Base-by-base conservation (phyloP, 2,113 vertebrate species). In the Gasterosteus nipponicus region DNA sequence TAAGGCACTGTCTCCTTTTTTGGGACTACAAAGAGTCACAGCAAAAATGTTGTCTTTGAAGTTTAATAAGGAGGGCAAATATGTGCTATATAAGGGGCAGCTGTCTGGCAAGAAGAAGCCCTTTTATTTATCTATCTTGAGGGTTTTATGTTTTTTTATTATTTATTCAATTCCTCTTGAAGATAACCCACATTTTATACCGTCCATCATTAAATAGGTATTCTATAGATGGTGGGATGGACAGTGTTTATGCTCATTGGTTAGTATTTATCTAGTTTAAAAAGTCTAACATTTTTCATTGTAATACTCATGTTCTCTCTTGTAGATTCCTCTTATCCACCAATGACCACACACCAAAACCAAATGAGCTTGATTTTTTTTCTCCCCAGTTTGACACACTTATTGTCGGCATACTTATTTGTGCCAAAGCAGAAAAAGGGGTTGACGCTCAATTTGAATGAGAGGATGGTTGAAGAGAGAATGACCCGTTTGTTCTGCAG, bases 401-500 rank as follows among this genome's bases (percentile, higher is more conserved):
- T 49, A 65, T 58, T 71, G 38, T 53, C 66, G 60, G 49, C 47
- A n/a, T 49, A 54, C 11, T 75, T 63, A 42, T 77, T 77, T 58
- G 42, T 70, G 77, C 10, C 39, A 73, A 60, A 72, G 39, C 42
- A 26, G 22, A 46, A 69, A 1, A 15, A 62, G 22, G 29, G 67
- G 60, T 69, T 35, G 39, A 75, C 4, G 10, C 44, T 67, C 70
- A 67, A 71, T 81, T 58, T 77, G 74, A 77, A 19, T 61, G 59
- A 54, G 57, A 57, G 54, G 15, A 44, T 73, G 65, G 69, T 75
- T 78, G 68, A 38, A 35, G 44, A 62, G 69, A 66, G 41, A 26
- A 64, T 66, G 73, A 75, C 64, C 78, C 49, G 54, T 75, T 63
- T 83, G 77, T 69, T 83, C 76, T 69, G 62, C 75, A 72, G 72